phyloP scores from a whole-genome alignment of 2,888 invertebrate genomes.

The Pseudeuparius sepicola region DNA sequence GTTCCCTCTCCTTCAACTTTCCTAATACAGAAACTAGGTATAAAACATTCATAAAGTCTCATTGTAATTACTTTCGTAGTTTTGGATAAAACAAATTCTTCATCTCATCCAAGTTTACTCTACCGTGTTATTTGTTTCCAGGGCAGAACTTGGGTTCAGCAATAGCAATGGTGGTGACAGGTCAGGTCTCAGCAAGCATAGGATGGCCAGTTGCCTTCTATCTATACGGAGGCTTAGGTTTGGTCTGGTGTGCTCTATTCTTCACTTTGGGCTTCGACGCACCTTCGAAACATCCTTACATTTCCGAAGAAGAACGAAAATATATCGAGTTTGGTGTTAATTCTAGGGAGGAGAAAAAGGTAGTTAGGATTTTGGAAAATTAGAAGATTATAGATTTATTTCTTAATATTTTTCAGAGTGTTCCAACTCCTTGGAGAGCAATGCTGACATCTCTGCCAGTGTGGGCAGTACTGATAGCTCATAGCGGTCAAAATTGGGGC shows the following conservation, averaged over 20 bases:
- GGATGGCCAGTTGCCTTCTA: conserved; percentile 79
- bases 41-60: too few relatives aligned
- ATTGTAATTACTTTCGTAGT: too few relatives aligned
- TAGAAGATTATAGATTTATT: not conserved
- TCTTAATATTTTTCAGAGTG: conserved; percentile 20
- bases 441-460: conserved; percentile 68
- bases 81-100: too few relatives aligned
- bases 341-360: conserved; percentile 24
- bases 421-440: conserved; percentile 59
- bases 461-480: conserved; percentile 60
- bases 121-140: too few relatives aligned
- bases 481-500: conserved; percentile 69
- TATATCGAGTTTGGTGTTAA: conserved; percentile 47
- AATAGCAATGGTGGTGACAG: conserved; percentile 59
- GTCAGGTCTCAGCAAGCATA: conserved; percentile 53
- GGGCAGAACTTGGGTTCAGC: conserved; percentile 74
- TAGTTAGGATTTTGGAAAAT: conserved; percentile 1
- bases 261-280: conserved; percentile 54
- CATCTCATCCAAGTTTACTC: too few relatives aligned
- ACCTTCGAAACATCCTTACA: conserved; percentile 50
- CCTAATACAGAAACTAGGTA: too few relatives aligned
- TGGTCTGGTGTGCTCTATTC: conserved; percentile 53
- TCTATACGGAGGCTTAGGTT: conserved; percentile 52
- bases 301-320: conserved; percentile 49
- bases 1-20: too few relatives aligned